Evolutionary conservation across 35 echinoderm and acorn worm genomes (phyloP).

Genomic region (Diadema setosum): DNA sequence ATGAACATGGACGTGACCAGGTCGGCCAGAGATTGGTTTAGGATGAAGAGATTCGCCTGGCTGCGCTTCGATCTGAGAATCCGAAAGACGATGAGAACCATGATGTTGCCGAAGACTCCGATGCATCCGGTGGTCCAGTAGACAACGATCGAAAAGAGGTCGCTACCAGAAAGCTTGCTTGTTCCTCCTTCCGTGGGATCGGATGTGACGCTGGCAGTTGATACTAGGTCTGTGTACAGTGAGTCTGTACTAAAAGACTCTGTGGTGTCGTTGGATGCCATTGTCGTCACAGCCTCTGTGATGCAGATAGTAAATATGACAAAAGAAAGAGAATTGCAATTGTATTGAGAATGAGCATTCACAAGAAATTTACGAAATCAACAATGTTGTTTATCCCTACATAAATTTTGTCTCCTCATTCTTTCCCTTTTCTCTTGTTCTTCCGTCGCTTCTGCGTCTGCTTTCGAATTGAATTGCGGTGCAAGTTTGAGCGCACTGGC

Average conservation of each 20-base stretch:
- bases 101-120: conserved; percentile 68
- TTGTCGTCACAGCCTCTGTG: neutral
- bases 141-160: conserved; percentile 1
- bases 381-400: too few species aligned
- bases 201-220: neutral
- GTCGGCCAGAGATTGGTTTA: conserved; percentile 76
- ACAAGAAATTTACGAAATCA: too few species aligned
- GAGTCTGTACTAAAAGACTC: neutral
- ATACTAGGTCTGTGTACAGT: neutral
- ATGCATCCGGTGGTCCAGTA: conserved; percentile 53
- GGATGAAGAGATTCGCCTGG: conserved; percentile 69
- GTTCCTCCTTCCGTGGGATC: neutral
- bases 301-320: neutral
- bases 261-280: neutral
- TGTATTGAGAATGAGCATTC: neutral
- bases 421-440: too few species aligned
- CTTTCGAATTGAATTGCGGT: too few species aligned
- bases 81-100: conserved; percentile 63
- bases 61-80: conserved; percentile 36
- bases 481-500: too few species aligned
- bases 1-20: conserved; percentile 60
- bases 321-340: neutral
- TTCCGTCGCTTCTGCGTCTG: too few species aligned
- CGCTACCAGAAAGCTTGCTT: neutral
- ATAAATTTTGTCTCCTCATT: too few species aligned